Evolutionary conservation across 2,113 vertebrate species (phyloP).

Genomic region (Rousettus leschenaultii): DNA sequence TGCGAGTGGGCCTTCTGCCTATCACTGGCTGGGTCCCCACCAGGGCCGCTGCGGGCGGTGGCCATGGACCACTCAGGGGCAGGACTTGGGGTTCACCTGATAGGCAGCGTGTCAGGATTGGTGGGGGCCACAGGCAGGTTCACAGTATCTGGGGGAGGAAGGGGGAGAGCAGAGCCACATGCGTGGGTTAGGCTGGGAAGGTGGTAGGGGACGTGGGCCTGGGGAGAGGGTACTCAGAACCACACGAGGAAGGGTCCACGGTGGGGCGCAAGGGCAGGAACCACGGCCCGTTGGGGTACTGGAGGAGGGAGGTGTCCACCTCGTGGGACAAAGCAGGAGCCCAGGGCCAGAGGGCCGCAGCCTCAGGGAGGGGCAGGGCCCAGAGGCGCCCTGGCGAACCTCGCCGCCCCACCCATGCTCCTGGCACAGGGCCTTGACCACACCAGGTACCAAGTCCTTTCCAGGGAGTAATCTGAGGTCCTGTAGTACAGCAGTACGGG

Average conservation of each 20-base stretch:
- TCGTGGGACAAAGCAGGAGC: background rate
- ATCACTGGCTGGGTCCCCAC: fast-evolving
- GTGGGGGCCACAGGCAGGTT: too few relatives aligned
- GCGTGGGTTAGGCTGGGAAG: background rate
- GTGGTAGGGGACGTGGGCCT: background rate
- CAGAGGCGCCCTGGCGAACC: background rate
- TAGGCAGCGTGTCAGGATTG: background rate
- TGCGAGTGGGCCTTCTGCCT: too few relatives aligned
- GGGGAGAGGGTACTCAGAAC: background rate
- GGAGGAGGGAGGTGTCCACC: background rate
- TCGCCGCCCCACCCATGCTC: background rate
- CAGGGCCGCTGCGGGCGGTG: background rate
- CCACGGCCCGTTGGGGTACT: fast-evolving
- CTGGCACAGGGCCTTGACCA: background rate
- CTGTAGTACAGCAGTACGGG: too few relatives aligned
- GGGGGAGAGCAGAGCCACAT: too few relatives aligned
- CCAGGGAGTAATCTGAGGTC: background rate
- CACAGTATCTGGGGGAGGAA: background rate
- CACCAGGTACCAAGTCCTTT: fast-evolving
- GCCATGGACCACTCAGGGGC: background rate
- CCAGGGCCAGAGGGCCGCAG: background rate
- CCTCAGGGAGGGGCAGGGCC: background rate
- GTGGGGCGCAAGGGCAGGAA: background rate
- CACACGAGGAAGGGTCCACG: background rate
- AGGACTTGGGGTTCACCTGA: background rate